Base-by-base conservation (phyloP, 1,140 invertebrate species). In the Zaprionus ghesquierei region DNA sequence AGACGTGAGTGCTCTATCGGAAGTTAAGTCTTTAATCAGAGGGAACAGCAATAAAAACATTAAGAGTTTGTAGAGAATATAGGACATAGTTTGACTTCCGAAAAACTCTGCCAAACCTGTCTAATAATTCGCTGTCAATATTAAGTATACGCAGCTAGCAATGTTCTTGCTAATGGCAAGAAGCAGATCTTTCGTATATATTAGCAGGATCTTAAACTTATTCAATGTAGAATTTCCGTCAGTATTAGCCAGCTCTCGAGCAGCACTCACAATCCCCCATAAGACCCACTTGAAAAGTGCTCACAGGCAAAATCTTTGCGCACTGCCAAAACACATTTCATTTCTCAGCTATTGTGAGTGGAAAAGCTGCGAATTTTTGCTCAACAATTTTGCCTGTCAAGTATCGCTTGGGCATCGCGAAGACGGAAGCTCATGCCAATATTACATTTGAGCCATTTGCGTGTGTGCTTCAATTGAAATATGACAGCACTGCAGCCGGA, bases 391-490 rank as follows among this genome's bases (percentile, higher is more conserved):
- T 15, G 38, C 10, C 9, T 46, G 50, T 54, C 54, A 68, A 35
- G 54, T n/a, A n/a, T n/a, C 38, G 22, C 31, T 59, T 35, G 13
- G 10, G 29, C 33, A 13, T 35, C 27, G 22, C 29, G 50, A 53
- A 41, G 29, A 44, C 23, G 31, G 44, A 33, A 56, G 20, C 25
- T 38, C 2, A 13, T 38, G 51, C 46, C 35, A 66, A 66, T 66
- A 68, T n/a, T n/a, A n/a, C n/a, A 18, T 59, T 59, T 23, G 51
- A 73, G 56, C 18, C 29, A 73, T 73, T 61, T 73, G 64, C 41
- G 56, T 68, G 56, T 72, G 77, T 70, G 58, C 38, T 77, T 68
- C 65, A 77, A 64, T 58, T 80, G 77, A 81, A 78, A 81, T 81
- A 78, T 87, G 79, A 87, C 60, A 72, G 29, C 33, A 44, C 22